phyloP scores from a whole-genome alignment of 1,140 invertebrate species.

The Panagrolaimus sp. region DNA sequence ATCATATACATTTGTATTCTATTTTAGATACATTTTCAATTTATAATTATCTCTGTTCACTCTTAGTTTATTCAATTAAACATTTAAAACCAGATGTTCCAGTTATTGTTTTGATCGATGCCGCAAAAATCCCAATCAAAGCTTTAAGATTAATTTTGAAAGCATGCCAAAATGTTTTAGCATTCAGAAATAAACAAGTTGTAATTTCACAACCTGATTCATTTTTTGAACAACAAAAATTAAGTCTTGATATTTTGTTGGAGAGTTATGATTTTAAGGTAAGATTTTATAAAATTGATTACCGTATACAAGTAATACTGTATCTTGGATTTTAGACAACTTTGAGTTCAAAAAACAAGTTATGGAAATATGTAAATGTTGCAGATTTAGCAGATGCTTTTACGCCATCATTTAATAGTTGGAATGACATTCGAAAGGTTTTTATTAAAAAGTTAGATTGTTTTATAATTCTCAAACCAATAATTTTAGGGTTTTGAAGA shows the following conservation, averaged over 20 bases:
- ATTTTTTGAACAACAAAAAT: constrained; percentile 34
- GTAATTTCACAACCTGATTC: constrained; percentile 38
- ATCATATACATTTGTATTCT: background rate
- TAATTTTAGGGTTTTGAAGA: constrained; percentile 35
- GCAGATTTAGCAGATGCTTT: constrained; percentile 27
- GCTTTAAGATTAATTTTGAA: constrained; percentile 35
- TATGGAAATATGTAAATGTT: constrained; percentile 39
- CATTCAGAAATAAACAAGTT: constrained; percentile 43
- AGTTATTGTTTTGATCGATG: constrained; percentile 44
- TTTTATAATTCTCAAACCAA: background rate
- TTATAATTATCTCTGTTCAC: constrained; percentile 44
- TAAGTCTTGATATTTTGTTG: constrained; percentile 40
- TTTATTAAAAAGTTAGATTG: background rate
- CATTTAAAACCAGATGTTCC: constrained; percentile 12
- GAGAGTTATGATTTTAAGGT: constrained; percentile 45
- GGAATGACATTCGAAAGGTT: constrained; percentile 14
- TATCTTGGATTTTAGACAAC: constrained; percentile 32
- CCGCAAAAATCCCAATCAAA: constrained; percentile 38
- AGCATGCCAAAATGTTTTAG: constrained; percentile 45
- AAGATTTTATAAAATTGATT: constrained; percentile 11
- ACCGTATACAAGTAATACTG: constrained; percentile 4
- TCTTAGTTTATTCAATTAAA: constrained; percentile 36
- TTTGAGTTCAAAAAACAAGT: constrained; percentile 36
- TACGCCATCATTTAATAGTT: constrained; percentile 7
- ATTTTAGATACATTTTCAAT: constrained; percentile 38